A percentile compares a stretch with the other conserved stretches of the same genome.
phyloP scores from a whole-genome alignment of 2,113 vertebrate species.

The Dipodomys ordii region DNA sequence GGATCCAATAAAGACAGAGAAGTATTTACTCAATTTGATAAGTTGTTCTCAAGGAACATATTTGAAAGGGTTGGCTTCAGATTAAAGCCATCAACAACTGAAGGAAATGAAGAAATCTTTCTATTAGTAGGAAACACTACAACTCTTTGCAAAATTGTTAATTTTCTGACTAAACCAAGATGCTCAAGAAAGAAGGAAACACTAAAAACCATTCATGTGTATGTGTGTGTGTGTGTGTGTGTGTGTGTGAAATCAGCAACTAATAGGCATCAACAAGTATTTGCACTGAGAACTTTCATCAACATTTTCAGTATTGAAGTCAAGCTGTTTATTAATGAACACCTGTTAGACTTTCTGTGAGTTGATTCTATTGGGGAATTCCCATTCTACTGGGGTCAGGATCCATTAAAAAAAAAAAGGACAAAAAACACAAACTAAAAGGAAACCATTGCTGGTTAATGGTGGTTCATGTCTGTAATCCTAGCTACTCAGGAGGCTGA shows the following conservation, averaged over 20 bases:
- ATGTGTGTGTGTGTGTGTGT: too few relatives aligned
- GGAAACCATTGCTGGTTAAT: too few relatives aligned
- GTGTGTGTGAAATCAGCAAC: neutral
- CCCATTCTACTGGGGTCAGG: neutral
- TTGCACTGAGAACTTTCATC: neutral
- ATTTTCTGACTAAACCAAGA: constrained; percentile 36
- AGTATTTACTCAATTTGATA: neutral
- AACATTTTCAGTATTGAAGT: neutral
- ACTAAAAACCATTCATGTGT: neutral
- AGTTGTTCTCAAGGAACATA: neutral
- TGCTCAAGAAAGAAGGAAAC: neutral
- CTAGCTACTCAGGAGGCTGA: too few relatives aligned
- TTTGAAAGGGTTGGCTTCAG: constrained; percentile 32
- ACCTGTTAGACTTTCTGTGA: neutral
- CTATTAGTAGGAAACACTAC: neutral
- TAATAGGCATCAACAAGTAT: neutral
- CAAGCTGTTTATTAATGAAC: neutral
- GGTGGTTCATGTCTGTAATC: too few relatives aligned
- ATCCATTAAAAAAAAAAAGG: neutral
- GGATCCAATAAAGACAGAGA: neutral
- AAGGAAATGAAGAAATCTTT: constrained; percentile 47
- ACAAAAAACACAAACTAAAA: neutral
- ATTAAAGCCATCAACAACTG: neutral
- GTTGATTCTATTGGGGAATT: neutral
- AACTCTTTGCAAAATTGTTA: constrained; percentile 28